phyloP scores from a whole-genome alignment of 92 coral and sea anemone genomes.

The Porites evermanni region DNA sequence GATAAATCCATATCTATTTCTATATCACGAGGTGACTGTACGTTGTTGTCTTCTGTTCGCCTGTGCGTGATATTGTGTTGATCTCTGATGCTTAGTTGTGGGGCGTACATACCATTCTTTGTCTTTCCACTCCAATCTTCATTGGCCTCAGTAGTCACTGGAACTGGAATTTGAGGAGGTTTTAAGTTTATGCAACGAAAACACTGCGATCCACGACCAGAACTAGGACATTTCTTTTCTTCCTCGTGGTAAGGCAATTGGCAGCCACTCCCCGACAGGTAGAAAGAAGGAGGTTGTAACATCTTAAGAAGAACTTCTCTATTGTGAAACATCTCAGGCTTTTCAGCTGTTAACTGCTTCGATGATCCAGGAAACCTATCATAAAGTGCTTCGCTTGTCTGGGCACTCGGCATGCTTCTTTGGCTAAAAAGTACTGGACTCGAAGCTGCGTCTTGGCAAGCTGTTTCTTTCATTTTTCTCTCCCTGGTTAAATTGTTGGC shows the following conservation, averaged over 20 bases:
- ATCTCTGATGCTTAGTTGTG: neutral
- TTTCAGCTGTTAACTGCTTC: neutral
- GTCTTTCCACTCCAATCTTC: neutral
- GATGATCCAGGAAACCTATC: neutral
- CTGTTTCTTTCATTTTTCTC: constrained; percentile 30
- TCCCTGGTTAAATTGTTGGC: neutral
- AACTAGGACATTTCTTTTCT: neutral
- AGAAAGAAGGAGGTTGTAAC: constrained; percentile 19
- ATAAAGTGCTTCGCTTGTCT: neutral
- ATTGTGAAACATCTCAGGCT: constrained; percentile 17
- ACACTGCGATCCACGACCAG: constrained; percentile 20
- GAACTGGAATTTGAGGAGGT: constrained; percentile 1
- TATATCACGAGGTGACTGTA: neutral
- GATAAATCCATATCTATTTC: neutral
- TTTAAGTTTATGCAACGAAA: neutral
- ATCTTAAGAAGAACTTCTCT: constrained; percentile 40
- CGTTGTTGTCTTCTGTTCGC: neutral
- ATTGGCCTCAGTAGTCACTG: neutral
- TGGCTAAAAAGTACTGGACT: neutral
- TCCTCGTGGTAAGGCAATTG: neutral
- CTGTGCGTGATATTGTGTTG: neutral
- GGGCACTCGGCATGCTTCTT: neutral
- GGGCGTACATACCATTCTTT: neutral
- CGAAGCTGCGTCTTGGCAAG: constrained; percentile 9
- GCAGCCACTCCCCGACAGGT: neutral